These are phyloP conservation scores for Perdita meconis DNA, from an alignment of 2,888 invertebrate species.

Conservation along the genomic window DNA sequence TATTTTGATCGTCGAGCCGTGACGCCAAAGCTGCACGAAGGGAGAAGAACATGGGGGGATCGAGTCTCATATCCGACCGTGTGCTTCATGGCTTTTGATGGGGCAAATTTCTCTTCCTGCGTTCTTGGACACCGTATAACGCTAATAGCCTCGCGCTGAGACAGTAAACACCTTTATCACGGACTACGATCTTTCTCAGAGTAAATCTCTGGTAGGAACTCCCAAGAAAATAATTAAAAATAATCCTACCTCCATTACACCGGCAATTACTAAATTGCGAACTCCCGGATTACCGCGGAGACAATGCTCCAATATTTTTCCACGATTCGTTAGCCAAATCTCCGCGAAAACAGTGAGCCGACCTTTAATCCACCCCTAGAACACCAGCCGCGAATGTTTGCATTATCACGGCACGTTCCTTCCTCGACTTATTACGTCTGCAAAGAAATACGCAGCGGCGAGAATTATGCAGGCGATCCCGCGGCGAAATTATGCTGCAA, in stretches of 20 bases:
- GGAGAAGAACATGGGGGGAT: slow-evolving; percentile 39
- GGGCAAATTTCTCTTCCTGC: slow-evolving; percentile 69
- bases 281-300: neutral
- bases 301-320: neutral
- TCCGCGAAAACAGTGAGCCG: neutral
- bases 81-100: slow-evolving; percentile 70
- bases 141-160: too few relatives aligned
- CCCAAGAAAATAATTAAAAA: neutral
- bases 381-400: neutral
- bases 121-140: slow-evolving; percentile 60
- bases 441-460: slow-evolving; percentile 3
- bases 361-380: neutral
- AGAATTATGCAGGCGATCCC: slow-evolving; percentile 12
- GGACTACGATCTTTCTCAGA: too few relatives aligned
- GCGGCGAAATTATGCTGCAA: slow-evolving; percentile 26
- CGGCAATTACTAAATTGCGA: neutral
- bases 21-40: slow-evolving; percentile 47
- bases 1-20: slow-evolving; percentile 75
- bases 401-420: slow-evolving; percentile 3
- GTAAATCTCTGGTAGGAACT: too few relatives aligned
- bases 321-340: neutral
- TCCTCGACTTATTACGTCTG: neutral
- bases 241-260: neutral
- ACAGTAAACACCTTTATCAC: too few relatives aligned
- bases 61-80: slow-evolving; percentile 59